Evolutionary conservation across 1,140 invertebrate species (phyloP).

Genomic region (Bradysia coprophila): DNA sequence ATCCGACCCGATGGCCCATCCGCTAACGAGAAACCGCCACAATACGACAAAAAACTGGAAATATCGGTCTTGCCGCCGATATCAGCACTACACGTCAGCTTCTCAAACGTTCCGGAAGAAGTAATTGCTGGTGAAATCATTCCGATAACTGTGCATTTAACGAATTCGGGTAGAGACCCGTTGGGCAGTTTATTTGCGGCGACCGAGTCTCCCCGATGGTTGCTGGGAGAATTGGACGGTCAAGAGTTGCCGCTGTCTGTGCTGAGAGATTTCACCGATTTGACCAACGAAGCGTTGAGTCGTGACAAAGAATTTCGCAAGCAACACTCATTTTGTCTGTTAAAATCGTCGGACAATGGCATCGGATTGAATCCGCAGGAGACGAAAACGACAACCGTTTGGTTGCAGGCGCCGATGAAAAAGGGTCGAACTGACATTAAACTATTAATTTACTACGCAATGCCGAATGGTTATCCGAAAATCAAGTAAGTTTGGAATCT

Average conservation of each 20-base stretch:
- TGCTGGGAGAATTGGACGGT: constrained; percentile 31
- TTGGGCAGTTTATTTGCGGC: constrained; percentile 42
- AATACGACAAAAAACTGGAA: constrained; percentile 35
- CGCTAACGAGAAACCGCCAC: constrained; percentile 25
- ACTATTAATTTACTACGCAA: constrained; percentile 56
- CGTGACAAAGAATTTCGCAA: constrained; percentile 27
- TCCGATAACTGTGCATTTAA: constrained; percentile 36
- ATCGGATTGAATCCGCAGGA: constrained; percentile 31
- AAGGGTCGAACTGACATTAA: constrained; percentile 41
- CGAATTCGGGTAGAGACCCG: constrained; percentile 40
- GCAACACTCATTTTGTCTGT: constrained; percentile 29
- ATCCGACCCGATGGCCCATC: constrained; percentile 25
- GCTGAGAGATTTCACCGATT: constrained; percentile 18
- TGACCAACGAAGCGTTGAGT: constrained; percentile 20
- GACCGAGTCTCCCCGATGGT: constrained; percentile 29
- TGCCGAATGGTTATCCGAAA: constrained; percentile 24
- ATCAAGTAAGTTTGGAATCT: constrained; percentile 21
- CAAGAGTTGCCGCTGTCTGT: constrained; percentile 12
- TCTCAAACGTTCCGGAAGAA: constrained; percentile 38
- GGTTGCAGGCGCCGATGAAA: constrained; percentile 44
- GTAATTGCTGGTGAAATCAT: constrained; percentile 52
- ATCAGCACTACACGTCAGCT: constrained; percentile 56
- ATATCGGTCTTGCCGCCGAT: constrained; percentile 44
- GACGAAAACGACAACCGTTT: constrained; percentile 35
- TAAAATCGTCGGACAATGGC: constrained; percentile 17